Conservation (phyloP, 2,888 invertebrate genomes). For the Julus scanicus region DNA sequence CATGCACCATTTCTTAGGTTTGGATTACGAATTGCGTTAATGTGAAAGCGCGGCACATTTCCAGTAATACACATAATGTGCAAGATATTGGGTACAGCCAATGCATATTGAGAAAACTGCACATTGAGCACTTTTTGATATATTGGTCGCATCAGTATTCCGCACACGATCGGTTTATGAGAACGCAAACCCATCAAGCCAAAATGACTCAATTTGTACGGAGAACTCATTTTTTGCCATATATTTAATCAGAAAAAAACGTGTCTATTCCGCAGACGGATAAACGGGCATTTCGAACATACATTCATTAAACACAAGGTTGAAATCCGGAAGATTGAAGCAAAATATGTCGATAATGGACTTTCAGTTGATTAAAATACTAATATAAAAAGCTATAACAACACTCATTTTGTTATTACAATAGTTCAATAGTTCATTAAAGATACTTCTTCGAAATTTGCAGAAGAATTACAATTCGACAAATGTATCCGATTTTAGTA, state of each 20-base stretch:
- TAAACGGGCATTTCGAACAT: background rate
- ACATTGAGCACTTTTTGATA: constrained; percentile 5
- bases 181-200: background rate
- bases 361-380: background rate
- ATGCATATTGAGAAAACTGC: background rate
- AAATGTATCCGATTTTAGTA: too few species aligned
- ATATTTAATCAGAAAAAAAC: constrained; percentile 8
- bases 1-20: too few species aligned
- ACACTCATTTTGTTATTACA: too few species aligned
- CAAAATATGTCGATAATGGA: background rate
- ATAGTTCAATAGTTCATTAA: too few species aligned
- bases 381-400: too few species aligned
- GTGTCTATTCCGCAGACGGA: background rate
- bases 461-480: too few species aligned
- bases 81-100: background rate
- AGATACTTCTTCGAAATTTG: too few species aligned
- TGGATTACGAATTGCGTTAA: background rate
- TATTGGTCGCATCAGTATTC: background rate
- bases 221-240: background rate
- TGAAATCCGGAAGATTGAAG: background rate
- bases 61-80: background rate
- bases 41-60: background rate
- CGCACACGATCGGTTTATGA: background rate
- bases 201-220: background rate
- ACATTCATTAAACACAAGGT: background rate